Conservation (phyloP, 2,888 invertebrate species). For the Shargacucullia verbasci region DNA sequence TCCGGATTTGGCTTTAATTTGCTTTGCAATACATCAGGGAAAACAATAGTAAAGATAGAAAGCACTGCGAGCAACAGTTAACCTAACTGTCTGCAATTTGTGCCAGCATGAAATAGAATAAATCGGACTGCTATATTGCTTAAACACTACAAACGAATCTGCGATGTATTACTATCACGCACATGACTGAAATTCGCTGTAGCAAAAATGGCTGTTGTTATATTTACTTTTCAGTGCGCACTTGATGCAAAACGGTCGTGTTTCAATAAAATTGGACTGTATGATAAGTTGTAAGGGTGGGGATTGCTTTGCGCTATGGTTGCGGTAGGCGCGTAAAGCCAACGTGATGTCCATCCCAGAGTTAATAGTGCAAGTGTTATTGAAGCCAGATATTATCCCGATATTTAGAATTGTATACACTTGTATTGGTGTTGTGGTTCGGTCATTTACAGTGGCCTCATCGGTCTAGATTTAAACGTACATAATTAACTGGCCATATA, state of each 20-base stretch:
- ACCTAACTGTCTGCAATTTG: slow-evolving; percentile 84
- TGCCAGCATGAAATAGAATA: slow-evolving; percentile 79
- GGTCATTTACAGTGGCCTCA: slow-evolving; percentile 49
- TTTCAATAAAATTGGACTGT: slow-evolving; percentile 61
- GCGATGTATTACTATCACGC: slow-evolving; percentile 5
- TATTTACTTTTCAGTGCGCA: slow-evolving; percentile 8
- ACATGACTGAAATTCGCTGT: slow-evolving; percentile 35
- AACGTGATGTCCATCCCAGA: slow-evolving; percentile 75
- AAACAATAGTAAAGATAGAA: slow-evolving; percentile 77
- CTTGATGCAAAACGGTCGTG: slow-evolving; percentile 35
- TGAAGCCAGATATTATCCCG: slow-evolving; percentile 81
- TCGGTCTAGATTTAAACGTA: slow-evolving; percentile 39
- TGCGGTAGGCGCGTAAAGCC: slow-evolving; percentile 62
- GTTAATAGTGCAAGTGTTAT: slow-evolving; percentile 85
- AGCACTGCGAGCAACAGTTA: slow-evolving; percentile 81
- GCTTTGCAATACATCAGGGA: slow-evolving; percentile 74
- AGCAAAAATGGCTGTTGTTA: slow-evolving; percentile 7
- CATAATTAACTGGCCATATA: slow-evolving; percentile 48
- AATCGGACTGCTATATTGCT: slow-evolving; percentile 67
- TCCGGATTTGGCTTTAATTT: slow-evolving; percentile 68
- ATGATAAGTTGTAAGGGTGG: slow-evolving; percentile 55
- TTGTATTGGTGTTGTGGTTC: slow-evolving; percentile 57
- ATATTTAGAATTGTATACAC: slow-evolving; percentile 65
- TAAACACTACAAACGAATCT: slow-evolving; percentile 32
- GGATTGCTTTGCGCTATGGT: slow-evolving; percentile 49